Percentiles rank a stretch among this genome's conserved stretches.
Evolutionary conservation across 1,140 invertebrate genomes (phyloP).

Genomic region (Choristoneura fumiferana): DNA sequence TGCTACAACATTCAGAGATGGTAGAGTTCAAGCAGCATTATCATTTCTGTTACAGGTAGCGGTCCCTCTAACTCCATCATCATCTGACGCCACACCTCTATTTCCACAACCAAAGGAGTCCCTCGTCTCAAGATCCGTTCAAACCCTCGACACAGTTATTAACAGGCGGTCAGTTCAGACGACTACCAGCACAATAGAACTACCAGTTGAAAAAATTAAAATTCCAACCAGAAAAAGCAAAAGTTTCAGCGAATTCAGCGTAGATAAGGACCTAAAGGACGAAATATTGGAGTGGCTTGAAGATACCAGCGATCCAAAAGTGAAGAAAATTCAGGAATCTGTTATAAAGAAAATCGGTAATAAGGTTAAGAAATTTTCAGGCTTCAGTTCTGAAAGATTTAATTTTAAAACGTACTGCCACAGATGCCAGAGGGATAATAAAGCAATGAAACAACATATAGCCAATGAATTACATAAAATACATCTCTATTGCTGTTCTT

Average conservation of each 20-base stretch:
- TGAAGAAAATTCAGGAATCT: background rate
- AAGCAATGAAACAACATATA: too few relatives aligned
- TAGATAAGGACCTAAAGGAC: background rate
- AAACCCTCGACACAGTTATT: slow-evolving; percentile 17
- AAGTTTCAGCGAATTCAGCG: background rate
- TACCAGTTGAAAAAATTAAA: slow-evolving; percentile 22
- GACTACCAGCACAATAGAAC: slow-evolving; percentile 25
- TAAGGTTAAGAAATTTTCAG: too few relatives aligned
- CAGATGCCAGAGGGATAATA: too few relatives aligned
- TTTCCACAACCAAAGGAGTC: background rate
- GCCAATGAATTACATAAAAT: too few relatives aligned
- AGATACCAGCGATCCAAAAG: background rate
- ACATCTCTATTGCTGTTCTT: too few relatives aligned
- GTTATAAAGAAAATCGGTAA: background rate
- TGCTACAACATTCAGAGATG: too few relatives aligned
- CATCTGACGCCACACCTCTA: slow-evolving; percentile 1
- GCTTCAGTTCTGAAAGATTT: too few relatives aligned
- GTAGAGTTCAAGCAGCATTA: too few relatives aligned
- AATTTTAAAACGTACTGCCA: too few relatives aligned
- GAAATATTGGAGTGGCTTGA: slow-evolving; percentile 5
- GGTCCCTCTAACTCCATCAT: slow-evolving; percentile 29
- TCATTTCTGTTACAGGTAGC: slow-evolving; percentile 37
- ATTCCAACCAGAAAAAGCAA: slow-evolving; percentile 17
- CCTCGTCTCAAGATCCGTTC: slow-evolving; percentile 22
- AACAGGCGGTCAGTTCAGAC: slow-evolving; percentile 21